Base-by-base conservation (phyloP, 2,113 vertebrate genomes). In the Phasianus colchicus region DNA sequence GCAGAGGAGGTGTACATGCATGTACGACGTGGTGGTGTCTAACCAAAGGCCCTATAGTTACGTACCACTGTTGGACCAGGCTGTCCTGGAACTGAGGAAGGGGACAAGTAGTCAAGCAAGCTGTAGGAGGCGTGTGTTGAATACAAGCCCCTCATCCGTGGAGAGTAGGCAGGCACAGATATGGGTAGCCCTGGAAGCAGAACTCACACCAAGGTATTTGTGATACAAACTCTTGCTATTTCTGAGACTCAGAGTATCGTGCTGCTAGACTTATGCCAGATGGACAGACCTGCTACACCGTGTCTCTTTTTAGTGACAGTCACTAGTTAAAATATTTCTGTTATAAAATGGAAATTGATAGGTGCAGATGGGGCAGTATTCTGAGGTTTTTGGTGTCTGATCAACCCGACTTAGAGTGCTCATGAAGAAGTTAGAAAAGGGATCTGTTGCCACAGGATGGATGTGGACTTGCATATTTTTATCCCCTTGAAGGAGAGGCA, bases 401-500 rank as follows among this genome's bases (percentile, higher is more conserved):
- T 83, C 52, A 82, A 70, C 63, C 29, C 57, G 69, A 83, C 74
- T 82, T 58, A 18, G 18, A 36, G 25, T 48, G 17, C 38, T 91
- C 50, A 75, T 63, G 80, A 50, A 58, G 83, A 7, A 15, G 93
- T 70, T 90, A 88, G 92, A 92, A 81, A 74, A 67, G 74, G 83
- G 85, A 83, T 90, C 84, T 87, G 86, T 96, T 95, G 88, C 90
- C 89, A 65, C 76, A 92, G 92, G 86, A 43, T 67, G 61, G 50
- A 85, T 86, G 48, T 67, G 77, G 34, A 82, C 29, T 1, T 69
- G 72, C 27, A 15, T 88, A 96, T 86, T 91, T 95, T 92, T 89
- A 80, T 92, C 82, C 4, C 0, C 60, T 73, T 83, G 91, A 94
- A 90, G 89, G 83, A 89, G 50, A 86, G 48, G 93, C 83, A 91